phyloP scores from a whole-genome alignment of 2,113 vertebrate genomes.

The Elachura formosa region DNA sequence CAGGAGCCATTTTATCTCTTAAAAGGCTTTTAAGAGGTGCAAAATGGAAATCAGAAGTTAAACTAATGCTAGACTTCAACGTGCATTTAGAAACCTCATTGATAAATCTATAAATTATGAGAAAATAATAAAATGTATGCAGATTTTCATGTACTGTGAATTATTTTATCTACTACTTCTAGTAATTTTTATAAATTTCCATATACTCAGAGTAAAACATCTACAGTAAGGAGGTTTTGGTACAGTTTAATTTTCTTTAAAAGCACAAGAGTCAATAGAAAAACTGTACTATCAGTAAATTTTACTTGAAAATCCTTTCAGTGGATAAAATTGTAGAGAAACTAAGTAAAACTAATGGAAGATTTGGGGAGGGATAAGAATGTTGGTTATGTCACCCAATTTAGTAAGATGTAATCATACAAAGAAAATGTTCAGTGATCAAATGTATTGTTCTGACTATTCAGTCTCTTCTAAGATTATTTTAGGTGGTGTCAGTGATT shows the following conservation, averaged over 20 bases:
- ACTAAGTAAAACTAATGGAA: neutral
- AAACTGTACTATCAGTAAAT: constrained; percentile 52
- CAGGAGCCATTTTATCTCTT: neutral
- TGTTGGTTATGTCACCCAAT: constrained; percentile 24
- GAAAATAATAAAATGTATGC: neutral
- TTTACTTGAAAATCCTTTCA: constrained; percentile 26
- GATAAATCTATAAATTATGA: constrained; percentile 20
- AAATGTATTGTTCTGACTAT: neutral
- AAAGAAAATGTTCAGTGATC: neutral
- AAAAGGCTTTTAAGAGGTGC: neutral
- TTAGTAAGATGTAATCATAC: neutral
- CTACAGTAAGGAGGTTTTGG: neutral
- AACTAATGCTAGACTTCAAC: neutral
- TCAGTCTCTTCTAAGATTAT: neutral
- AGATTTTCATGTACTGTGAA: neutral
- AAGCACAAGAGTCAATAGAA: constrained; percentile 44
- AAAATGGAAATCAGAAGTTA: constrained; percentile 17
- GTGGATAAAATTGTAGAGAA: constrained; percentile 33
- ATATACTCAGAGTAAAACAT: constrained; percentile 17
- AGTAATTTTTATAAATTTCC: constrained; percentile 44
- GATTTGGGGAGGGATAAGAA: neutral
- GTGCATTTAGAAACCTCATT: neutral
- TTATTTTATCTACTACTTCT: neutral
- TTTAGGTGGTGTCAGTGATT: neutral
- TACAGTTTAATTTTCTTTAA: constrained; percentile 68